Conservation (phyloP, 2,888 invertebrate genomes). For the Frankliniella fusca region DNA sequence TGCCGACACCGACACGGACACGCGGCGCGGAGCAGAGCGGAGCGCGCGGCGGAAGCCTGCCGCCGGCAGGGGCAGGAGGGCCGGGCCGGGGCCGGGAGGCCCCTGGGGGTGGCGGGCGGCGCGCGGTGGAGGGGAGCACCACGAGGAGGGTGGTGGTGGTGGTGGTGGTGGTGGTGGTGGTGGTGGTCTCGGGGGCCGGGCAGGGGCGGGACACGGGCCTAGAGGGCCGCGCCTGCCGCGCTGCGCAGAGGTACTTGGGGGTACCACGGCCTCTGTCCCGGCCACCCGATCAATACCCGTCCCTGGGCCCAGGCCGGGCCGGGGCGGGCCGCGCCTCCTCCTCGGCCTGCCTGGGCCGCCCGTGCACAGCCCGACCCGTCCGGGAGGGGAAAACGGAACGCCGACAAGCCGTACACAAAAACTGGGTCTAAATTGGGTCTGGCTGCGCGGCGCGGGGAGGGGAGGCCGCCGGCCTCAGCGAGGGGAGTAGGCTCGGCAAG, state of each 20-base stretch:
- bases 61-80: too few relatives aligned
- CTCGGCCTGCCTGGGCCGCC: too few relatives aligned
- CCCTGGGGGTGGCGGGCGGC: not conserved
- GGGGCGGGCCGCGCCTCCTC: too few relatives aligned
- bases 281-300: slow-evolving; percentile 10
- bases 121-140: too few relatives aligned
- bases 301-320: not conserved
- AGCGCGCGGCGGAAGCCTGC: not conserved
- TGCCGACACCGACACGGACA: not conserved
- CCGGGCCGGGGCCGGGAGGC: not conserved
- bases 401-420: slow-evolving; percentile 13
- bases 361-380: too few relatives aligned
- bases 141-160: too few relatives aligned
- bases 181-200: not conserved
- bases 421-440: slow-evolving; percentile 26
- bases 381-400: not conserved
- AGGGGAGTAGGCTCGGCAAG: slow-evolving; percentile 20
- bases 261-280: not conserved
- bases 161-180: too few relatives aligned
- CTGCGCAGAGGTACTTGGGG: not conserved
- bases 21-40: too few relatives aligned
- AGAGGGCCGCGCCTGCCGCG: not conserved
- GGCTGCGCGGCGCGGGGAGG: not conserved
- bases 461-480: not conserved
- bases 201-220: not conserved